Evolutionary conservation across 2,888 invertebrate genomes (phyloP), one percentile per base, ranked within the genome.

Genomic region (Iselma pallidipennis): DNA sequence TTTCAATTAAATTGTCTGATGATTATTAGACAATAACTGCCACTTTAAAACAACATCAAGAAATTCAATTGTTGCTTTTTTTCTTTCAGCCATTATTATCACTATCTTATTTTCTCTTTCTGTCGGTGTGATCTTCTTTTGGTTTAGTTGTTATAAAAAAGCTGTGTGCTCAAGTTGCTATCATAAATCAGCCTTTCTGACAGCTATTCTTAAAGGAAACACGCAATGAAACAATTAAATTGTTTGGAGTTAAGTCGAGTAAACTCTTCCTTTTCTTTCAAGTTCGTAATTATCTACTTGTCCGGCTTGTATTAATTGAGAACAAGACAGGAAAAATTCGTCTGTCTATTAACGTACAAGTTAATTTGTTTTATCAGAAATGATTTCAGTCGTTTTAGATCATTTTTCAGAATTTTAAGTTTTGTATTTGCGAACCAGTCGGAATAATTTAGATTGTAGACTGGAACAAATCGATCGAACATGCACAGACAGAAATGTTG

Each of bases 191-290:
- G 62, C 52, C 16, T 49, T 61, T 55, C 57, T 66, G 66, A 61
- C 68, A 68, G 64, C 62, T 54, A 56, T 61, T 65, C 61, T n/a
- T 59, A 59, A 55, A 61, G 59, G 61, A 64, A 66, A 68, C 71
- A 71, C 68, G 68, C 68, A 68, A 69, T 57, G 60, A 69, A 69
- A 69, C 69, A 69, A 71, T 71, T 69, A 71, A 66, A 66, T 63
- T 59, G 61, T 66, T 68, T 62, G 61, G 63, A 31, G 65, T 61
- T 68, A 52, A 64, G 59, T 59, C 61, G 57, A 61, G 57, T 57
- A 58, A 61, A 51, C 45, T 61, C 65, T 61, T 61, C 59, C 57
- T 14, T 16, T 16, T 5, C 9, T 37, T 3, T 9, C 16, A 37
- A 59, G 55, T 50, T 51, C 53, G 60, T 57, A 60, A 60, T 64